Conservation (phyloP, 2,888 invertebrate genomes). For the Allygus modestus region DNA sequence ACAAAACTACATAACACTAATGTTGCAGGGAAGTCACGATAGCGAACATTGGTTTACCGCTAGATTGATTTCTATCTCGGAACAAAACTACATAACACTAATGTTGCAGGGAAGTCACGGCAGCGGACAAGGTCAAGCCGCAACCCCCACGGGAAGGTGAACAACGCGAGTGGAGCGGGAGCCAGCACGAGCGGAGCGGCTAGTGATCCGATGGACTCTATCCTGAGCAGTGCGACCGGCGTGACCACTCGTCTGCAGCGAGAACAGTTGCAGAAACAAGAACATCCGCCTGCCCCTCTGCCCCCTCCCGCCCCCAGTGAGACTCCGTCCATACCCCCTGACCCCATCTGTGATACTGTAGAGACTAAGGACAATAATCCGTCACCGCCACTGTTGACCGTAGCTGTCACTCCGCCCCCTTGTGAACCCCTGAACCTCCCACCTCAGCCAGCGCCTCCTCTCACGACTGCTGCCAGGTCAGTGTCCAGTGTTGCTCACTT, state of each 20-base stretch:
- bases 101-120: conserved; percentile 73
- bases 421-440: not conserved
- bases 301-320: conserved; percentile 71
- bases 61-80: no score
- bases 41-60: no score
- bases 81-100: no score
- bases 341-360: conserved; percentile 69
- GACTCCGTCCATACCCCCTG: conserved; percentile 70
- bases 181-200: conserved; percentile 58
- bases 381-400: conserved; percentile 64
- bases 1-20: no score
- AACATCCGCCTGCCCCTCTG: conserved; percentile 71
- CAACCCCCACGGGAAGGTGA: conserved; percentile 80
- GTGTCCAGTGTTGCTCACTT: not conserved
- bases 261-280: conserved; percentile 82
- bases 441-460: not conserved
- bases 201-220: conserved; percentile 65
- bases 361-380: conserved; percentile 56
- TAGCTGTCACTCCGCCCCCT: conserved; percentile 54
- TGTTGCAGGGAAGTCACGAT: no score
- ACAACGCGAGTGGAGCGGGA: conserved; percentile 69
- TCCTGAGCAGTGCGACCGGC: conserved; percentile 80
- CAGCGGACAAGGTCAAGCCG: conserved; percentile 82
- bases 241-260: conserved; percentile 92
- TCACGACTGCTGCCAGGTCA: conserved; percentile 22